Percentiles rank a stretch among this genome's conserved stretches.
Conservation (phyloP, 2,113 vertebrate species). For the Erythrocercus mccallii region DNA sequence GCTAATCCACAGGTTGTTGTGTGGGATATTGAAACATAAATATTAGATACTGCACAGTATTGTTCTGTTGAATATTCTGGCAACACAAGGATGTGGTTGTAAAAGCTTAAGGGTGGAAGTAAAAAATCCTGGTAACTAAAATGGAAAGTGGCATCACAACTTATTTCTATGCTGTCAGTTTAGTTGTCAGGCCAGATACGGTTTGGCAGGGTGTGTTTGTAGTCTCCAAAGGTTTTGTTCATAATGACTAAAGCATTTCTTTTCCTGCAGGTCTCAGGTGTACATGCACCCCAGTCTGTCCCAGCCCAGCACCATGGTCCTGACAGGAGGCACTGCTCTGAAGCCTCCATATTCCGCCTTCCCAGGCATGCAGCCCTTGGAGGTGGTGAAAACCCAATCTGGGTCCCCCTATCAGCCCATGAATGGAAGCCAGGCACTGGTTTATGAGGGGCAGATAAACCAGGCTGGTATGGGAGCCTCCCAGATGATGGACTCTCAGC, state of each 20-base stretch:
- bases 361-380: constrained; percentile 93
- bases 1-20: not conserved
- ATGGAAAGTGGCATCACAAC: not conserved
- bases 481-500: constrained; percentile 96
- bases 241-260: not conserved
- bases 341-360: constrained; percentile 94
- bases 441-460: constrained; percentile 90
- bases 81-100: not conserved
- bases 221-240: not conserved
- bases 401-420: constrained; percentile 95
- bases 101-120: not conserved
- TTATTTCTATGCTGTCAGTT: not conserved
- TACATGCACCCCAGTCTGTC: constrained; percentile 99
- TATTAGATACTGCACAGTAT: not conserved
- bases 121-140: not conserved
- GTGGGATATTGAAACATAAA: not conserved
- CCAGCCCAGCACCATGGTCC: constrained; percentile 92
- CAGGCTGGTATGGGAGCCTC: constrained; percentile 93
- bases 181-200: not conserved
- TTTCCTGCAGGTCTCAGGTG: constrained; percentile 87
- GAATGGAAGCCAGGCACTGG: constrained; percentile 90
- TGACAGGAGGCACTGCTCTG: constrained; percentile 88
- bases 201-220: not conserved
- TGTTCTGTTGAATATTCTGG: not conserved
- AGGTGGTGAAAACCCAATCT: constrained; percentile 93